phyloP scores from a whole-genome alignment of 2,888 invertebrate species.

The Eutolmus rufibarbis region DNA sequence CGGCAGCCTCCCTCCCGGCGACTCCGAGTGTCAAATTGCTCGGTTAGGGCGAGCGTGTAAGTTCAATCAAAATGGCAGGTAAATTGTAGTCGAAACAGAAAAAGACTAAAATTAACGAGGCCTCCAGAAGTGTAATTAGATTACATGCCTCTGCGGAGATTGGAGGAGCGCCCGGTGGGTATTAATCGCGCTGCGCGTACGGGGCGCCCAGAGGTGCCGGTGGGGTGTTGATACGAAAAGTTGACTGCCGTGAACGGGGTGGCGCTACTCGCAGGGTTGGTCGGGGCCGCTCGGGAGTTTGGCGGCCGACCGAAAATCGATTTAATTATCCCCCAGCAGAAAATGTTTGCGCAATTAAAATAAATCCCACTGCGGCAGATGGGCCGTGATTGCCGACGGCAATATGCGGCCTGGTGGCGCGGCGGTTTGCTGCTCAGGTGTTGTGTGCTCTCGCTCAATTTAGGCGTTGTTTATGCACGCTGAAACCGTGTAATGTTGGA shows the following conservation, averaged over 20 bases:
- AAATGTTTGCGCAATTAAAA: not conserved
- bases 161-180: conserved; percentile 13
- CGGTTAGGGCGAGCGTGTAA: conserved; percentile 33
- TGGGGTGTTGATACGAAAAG: not conserved
- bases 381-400: not conserved
- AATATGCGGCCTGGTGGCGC: not conserved
- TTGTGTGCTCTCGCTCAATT: not conserved
- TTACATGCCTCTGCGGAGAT: conserved; percentile 40
- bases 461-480: not conserved
- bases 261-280: not conserved
- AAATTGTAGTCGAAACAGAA: conserved; percentile 40
- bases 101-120: conserved; percentile 42
- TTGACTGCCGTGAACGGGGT: not conserved
- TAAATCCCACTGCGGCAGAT: not conserved
- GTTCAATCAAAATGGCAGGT: conserved; percentile 42
- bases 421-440: not conserved
- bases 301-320: not conserved
- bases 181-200: conserved; percentile 7
- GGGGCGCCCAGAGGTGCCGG: not conserved
- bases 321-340: not conserved
- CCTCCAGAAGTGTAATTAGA: conserved; percentile 45
- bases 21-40: conserved; percentile 31
- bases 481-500: not conserved
- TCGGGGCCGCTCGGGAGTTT: not conserved
- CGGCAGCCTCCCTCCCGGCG: not conserved